Conservation (phyloP, 2,113 vertebrate genomes). For the Perognathus longimembris region DNA sequence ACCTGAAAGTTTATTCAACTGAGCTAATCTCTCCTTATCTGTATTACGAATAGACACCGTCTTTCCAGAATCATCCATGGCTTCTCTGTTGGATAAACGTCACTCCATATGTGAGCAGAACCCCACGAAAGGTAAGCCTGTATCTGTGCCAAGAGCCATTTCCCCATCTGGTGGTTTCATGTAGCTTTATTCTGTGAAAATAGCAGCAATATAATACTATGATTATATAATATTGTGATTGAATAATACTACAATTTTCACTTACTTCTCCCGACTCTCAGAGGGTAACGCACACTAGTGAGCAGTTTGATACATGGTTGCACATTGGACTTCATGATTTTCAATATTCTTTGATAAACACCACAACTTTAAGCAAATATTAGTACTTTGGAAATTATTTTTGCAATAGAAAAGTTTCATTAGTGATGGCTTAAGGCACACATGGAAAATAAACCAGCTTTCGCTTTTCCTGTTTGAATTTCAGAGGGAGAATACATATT, state of each 20-base stretch:
- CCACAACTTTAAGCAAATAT: background rate
- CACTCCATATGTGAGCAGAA: background rate
- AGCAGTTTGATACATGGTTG: background rate
- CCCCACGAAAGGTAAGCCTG: background rate
- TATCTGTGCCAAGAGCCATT: conserved; percentile 8
- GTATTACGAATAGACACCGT: background rate
- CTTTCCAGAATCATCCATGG: background rate
- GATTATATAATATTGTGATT: background rate
- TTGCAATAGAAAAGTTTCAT: background rate
- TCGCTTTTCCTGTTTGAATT: conserved; percentile 17
- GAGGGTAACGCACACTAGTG: background rate
- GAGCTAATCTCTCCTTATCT: background rate
- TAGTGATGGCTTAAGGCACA: background rate
- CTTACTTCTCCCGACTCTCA: background rate
- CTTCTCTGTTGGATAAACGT: background rate
- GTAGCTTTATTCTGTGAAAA: conserved; percentile 39
- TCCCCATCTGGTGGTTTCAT: background rate
- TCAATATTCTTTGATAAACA: conserved; percentile 23
- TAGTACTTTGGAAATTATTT: background rate
- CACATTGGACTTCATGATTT: background rate
- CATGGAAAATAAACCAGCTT: background rate
- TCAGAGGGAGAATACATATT: background rate
- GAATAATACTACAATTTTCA: background rate
- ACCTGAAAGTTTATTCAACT: background rate
- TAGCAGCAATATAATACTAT: background rate